phyloP scores from a whole-genome alignment of 2,888 invertebrate genomes.

The Augiades crinisus region DNA sequence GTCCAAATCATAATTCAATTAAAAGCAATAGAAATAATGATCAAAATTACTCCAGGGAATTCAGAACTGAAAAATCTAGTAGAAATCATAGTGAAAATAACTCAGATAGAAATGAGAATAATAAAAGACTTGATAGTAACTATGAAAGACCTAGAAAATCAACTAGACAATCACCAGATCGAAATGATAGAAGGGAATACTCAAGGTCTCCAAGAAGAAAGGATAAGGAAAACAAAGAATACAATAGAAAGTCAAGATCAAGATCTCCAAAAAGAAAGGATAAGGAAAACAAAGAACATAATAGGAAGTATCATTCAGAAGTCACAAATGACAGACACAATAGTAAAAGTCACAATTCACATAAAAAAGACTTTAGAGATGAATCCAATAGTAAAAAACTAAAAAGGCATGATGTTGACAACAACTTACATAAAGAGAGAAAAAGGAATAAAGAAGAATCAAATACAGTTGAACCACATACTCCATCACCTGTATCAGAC shows the following conservation, averaged over 20 bases:
- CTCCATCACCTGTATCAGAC: conserved; percentile 35
- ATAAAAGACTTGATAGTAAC: conserved; percentile 24
- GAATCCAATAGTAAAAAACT: conserved; percentile 6
- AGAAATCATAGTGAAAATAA: conserved; percentile 25
- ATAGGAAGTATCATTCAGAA: no score
- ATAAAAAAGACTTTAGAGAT: conserved; percentile 4
- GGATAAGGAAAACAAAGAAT: conserved; percentile 14
- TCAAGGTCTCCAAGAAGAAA: conserved; percentile 28
- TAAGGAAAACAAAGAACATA: conserved; percentile 21
- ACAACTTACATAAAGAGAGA: conserved; percentile 21
- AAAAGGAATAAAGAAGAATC: conserved; percentile 25
- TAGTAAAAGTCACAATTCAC: conserved; percentile 9
- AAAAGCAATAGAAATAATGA: conserved; percentile 26
- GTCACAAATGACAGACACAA: conserved; percentile 15
- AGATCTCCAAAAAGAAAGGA: conserved; percentile 29
- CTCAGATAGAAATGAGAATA: conserved; percentile 26
- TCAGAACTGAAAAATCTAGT: conserved; percentile 25
- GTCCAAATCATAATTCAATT: conserved; percentile 5
- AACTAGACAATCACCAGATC: conserved; percentile 25
- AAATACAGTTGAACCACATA: conserved; percentile 32
- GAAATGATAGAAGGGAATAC: conserved; percentile 30
- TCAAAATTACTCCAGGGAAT: conserved; percentile 22
- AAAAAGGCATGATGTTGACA: no score
- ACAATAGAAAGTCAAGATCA: conserved; percentile 21
- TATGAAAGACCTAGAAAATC: conserved; percentile 7